Evolutionary conservation across 2,113 vertebrate species (phyloP).

Genomic region (Cyanoramphus novaezelandiae): DNA sequence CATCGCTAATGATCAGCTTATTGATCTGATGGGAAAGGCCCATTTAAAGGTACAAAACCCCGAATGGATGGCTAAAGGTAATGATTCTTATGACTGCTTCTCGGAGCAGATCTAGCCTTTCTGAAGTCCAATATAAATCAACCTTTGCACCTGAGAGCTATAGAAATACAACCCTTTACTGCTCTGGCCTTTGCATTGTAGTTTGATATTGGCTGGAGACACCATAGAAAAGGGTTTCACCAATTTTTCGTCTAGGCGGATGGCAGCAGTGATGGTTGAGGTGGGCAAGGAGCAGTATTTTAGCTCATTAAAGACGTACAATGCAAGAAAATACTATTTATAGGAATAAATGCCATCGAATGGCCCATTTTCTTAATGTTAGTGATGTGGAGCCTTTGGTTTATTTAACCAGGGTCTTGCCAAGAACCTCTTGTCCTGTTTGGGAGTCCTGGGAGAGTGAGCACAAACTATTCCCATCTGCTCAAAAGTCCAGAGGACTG

Average conservation of each 20-base stretch:
- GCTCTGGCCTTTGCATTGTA: neutral
- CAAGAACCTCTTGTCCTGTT: neutral
- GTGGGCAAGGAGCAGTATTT: neutral
- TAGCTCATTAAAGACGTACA: neutral
- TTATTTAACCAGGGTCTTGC: neutral
- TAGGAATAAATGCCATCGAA: neutral
- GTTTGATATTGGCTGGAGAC: neutral
- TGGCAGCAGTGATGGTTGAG: neutral
- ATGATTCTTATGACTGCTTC: neutral
- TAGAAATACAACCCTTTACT: neutral
- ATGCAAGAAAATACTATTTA: neutral
- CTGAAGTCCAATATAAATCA: neutral
- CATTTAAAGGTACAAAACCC: neutral
- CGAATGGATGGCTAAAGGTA: neutral
- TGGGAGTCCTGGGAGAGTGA: neutral
- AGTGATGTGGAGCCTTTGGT: accelerated
- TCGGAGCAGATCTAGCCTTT: neutral
- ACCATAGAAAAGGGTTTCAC: neutral
- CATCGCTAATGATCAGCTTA: neutral
- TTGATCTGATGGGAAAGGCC: neutral
- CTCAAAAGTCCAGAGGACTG: neutral
- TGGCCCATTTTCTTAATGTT: neutral
- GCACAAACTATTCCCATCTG: no score
- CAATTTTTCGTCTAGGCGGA: neutral
- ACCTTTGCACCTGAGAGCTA: neutral